These are phyloP conservation scores for Pelecanus crispus DNA, from an alignment of 2,113 vertebrate genomes.

Conservation along the genomic window DNA sequence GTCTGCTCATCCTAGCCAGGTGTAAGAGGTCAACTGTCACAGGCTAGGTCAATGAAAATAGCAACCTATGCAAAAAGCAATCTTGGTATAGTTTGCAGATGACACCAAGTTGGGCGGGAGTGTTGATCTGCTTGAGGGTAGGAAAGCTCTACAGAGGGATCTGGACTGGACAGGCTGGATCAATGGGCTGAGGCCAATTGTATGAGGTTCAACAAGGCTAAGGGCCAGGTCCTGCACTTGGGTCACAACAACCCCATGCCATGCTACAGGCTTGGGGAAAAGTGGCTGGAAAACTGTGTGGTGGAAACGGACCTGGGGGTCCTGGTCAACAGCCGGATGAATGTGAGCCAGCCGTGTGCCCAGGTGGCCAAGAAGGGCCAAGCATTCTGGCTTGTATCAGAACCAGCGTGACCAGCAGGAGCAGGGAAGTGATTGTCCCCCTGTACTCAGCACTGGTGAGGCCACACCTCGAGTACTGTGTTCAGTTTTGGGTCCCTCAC, in stretches of 20 bases:
- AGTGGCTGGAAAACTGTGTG: background rate
- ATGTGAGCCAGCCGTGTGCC: background rate
- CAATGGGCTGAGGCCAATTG: accelerated
- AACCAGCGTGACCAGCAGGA: background rate
- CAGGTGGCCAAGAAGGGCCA: background rate
- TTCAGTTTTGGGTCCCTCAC: background rate
- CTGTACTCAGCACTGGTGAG: background rate
- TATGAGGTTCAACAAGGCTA: background rate
- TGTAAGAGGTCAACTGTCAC: background rate
- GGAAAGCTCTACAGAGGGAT: background rate
- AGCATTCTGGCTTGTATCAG: background rate
- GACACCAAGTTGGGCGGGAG: accelerated
- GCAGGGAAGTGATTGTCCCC: accelerated
- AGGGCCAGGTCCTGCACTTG: accelerated
- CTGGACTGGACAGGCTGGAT: background rate
- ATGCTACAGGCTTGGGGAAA: accelerated
- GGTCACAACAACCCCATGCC: background rate
- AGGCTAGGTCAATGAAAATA: background rate
- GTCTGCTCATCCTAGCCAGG: background rate
- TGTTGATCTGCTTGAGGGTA: background rate
- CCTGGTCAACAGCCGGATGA: accelerated
- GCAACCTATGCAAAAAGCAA: background rate
- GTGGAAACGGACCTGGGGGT: accelerated
- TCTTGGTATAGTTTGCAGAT: background rate
- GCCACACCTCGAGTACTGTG: accelerated